Percentiles rank a stretch among this genome's conserved stretches.
Conservation (phyloP, 2,888 invertebrate species). For the Dichetophora obliterata region DNA sequence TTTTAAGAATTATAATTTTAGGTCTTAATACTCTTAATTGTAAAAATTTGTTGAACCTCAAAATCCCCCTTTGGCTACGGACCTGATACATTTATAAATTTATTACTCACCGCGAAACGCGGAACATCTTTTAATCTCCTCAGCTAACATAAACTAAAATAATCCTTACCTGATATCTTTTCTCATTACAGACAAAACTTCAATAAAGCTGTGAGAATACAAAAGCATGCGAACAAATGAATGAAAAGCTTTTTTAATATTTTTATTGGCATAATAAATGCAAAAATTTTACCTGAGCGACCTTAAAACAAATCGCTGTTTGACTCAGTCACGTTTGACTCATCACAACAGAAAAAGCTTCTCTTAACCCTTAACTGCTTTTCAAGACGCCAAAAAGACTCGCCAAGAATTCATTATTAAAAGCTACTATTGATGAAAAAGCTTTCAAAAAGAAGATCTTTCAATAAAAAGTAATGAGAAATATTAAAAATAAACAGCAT, state of each 20-base stretch:
- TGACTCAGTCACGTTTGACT: constrained; percentile 1
- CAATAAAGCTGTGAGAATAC: neutral
- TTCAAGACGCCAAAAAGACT: neutral
- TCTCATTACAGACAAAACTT: neutral
- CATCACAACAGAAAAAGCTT: neutral
- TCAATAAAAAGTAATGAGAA: neutral
- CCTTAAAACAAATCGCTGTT: neutral
- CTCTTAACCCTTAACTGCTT: constrained; percentile 4
- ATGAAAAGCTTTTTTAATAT: neutral
- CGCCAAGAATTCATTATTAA: neutral
- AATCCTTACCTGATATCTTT: neutral
- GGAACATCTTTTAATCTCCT: no score
- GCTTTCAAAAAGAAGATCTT: neutral
- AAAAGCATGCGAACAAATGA: neutral
- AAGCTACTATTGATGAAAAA: neutral
- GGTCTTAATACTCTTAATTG: no score
- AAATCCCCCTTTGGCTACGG: no score
- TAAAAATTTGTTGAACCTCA: no score
- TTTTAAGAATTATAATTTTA: no score
- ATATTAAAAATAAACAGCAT: neutral
- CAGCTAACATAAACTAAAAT: neutral
- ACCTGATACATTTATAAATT: no score
- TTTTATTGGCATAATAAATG: neutral
- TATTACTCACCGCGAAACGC: no score
- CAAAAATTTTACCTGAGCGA: constrained; percentile 9